These are phyloP conservation scores for Grus americana DNA, from an alignment of 2,113 vertebrate species.

Conservation along the genomic window DNA sequence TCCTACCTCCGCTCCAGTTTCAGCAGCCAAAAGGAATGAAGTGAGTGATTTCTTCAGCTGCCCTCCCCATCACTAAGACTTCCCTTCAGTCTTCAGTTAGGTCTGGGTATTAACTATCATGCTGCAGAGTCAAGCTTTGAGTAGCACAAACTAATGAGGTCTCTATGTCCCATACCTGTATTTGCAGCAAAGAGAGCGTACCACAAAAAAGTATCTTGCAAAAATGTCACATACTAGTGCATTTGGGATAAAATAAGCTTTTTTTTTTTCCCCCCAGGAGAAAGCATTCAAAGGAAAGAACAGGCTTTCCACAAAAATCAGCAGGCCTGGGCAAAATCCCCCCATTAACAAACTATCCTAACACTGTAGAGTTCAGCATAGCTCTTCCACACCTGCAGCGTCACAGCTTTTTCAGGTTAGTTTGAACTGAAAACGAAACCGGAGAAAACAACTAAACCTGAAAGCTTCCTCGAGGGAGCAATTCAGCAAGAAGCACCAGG, in stretches of 20 bases:
- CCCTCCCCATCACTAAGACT: not conserved
- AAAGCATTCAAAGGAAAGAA: not conserved
- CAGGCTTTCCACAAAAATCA: not conserved
- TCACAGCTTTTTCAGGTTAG: not conserved
- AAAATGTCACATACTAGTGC: not conserved
- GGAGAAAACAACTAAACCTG: not conserved
- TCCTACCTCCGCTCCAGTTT: not conserved
- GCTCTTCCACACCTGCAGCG: not conserved
- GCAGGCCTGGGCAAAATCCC: not conserved
- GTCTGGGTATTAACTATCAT: not conserved
- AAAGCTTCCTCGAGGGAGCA: not conserved
- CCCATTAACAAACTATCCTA: not conserved
- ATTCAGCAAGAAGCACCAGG: not conserved
- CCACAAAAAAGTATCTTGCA: not conserved
- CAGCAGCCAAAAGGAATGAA: not conserved
- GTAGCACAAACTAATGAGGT: not conserved
- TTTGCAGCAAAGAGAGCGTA: not conserved
- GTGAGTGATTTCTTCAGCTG: not conserved
- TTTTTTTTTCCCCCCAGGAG: not conserved
- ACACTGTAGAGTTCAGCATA: fast-evolving
- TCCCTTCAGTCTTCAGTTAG: not conserved
- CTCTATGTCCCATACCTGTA: not conserved
- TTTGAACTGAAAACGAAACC: not conserved
- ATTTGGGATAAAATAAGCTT: not conserved
- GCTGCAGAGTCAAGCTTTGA: not conserved